These are phyloP conservation scores for Scarus forsteni DNA, from an alignment of 2,797 vertebrate genomes.

Conservation along the genomic window DNA sequence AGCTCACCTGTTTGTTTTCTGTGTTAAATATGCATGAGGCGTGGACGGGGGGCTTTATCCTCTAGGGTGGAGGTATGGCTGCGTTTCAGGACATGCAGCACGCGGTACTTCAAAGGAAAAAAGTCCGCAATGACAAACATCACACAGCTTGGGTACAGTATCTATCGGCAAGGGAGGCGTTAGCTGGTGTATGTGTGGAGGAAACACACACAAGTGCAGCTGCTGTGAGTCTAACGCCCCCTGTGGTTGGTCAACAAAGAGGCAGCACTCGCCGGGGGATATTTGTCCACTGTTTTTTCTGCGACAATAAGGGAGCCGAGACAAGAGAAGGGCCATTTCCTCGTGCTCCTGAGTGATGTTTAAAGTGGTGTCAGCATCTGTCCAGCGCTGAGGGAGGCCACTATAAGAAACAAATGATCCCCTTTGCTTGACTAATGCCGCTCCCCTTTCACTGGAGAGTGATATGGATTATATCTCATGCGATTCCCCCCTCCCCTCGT, in stretches of 20 bases:
- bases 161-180: constrained; percentile 13
- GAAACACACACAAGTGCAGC: constrained; percentile 26
- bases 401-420: constrained; percentile 68
- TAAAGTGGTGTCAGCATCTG: constrained; percentile 57
- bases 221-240: constrained; percentile 32
- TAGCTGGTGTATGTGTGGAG: not conserved
- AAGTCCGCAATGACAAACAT: constrained; percentile 41
- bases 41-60: constrained; percentile 43
- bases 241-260: constrained; percentile 48
- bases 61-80: constrained; percentile 47
- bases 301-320: constrained; percentile 34
- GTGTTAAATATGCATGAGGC: constrained; percentile 70
- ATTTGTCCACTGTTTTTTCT: constrained; percentile 41
- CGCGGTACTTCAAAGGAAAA: constrained; percentile 51
- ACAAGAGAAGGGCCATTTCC: constrained; percentile 45
- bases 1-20: constrained; percentile 53
- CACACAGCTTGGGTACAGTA: constrained; percentile 20
- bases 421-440: constrained; percentile 60
- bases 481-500: constrained; percentile 36
- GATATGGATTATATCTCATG: constrained; percentile 66
- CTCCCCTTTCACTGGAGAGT: constrained; percentile 57
- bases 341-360: constrained; percentile 54
- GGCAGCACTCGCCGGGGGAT: constrained; percentile 18
- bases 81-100: constrained; percentile 51
- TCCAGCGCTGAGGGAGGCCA: constrained; percentile 45